These are phyloP conservation scores for Chlorops oryzae DNA, from an alignment of 1,140 invertebrate species.

Conservation along the genomic window DNA sequence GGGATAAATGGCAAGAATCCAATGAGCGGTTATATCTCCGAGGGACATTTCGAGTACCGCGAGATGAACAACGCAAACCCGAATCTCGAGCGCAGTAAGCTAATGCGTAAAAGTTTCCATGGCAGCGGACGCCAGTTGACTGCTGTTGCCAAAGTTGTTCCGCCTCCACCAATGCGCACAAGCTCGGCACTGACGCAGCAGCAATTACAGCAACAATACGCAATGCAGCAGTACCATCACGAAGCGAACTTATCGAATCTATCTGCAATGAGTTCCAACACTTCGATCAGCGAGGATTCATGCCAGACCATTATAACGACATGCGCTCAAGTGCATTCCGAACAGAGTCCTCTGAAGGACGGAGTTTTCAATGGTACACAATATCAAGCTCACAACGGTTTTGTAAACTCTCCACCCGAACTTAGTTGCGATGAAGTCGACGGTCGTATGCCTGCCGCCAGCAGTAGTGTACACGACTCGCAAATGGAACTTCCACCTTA, in stretches of 20 bases:
- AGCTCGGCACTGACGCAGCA: conserved; percentile 63
- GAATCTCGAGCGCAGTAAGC: conserved; percentile 75
- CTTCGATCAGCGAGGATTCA: conserved; percentile 73
- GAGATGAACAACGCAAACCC: conserved; percentile 59
- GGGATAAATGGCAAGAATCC: conserved; percentile 56
- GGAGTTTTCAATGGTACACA: conserved; percentile 19
- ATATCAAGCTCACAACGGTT: conserved; percentile 23
- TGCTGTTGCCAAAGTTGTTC: conserved; percentile 72
- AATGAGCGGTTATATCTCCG: conserved; percentile 76
- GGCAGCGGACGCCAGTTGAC: conserved; percentile 74
- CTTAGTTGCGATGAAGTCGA: conserved; percentile 53
- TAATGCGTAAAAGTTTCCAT: conserved; percentile 86
- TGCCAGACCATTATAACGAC: conserved; percentile 71
- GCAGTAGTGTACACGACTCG: conserved; percentile 18
- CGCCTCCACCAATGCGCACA: conserved; percentile 76
- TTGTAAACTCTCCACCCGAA: not conserved
- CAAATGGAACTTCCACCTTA: conserved; percentile 67
- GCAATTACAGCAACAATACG: conserved; percentile 42
- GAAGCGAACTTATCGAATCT: conserved; percentile 43
- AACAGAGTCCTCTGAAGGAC: conserved; percentile 61
- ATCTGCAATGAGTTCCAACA: conserved; percentile 60
- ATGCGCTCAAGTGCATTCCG: conserved; percentile 71
- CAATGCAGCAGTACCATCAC: conserved; percentile 32
- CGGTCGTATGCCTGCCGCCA: conserved; percentile 31
- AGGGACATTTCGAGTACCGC: conserved; percentile 76